Evolutionary conservation across 2,797 vertebrate genomes (phyloP).

Genomic region (Paguma larvata): DNA sequence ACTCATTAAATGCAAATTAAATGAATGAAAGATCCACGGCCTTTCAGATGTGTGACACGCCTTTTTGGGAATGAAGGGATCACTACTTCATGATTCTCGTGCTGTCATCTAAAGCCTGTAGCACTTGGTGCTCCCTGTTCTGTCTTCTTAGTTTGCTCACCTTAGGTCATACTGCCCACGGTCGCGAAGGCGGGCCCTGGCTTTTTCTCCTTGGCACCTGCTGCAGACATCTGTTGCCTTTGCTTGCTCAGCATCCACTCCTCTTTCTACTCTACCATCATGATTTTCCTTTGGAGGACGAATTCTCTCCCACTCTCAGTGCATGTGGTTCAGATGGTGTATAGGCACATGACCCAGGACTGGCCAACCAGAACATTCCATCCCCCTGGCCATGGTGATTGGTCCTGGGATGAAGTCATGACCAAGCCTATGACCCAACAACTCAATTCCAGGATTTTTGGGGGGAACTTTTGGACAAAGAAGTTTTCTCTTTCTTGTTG

Average conservation of each 20-base stretch:
- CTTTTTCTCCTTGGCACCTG: background rate
- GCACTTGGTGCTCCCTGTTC: background rate
- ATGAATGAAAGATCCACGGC: background rate
- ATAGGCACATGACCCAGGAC: background rate
- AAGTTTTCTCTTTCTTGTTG: slow-evolving; percentile 46
- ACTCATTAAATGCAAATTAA: slow-evolving; percentile 30
- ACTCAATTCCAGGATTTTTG: slow-evolving; percentile 6
- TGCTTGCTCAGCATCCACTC: background rate
- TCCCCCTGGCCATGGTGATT: background rate
- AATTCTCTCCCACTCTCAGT: background rate
- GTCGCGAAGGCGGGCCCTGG: background rate
- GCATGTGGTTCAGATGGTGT: background rate
- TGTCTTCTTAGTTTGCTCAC: background rate
- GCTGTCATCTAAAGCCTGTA: background rate
- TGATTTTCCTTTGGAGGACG: background rate
- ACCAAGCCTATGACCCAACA: background rate
- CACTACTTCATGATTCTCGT: background rate
- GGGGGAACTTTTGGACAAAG: background rate
- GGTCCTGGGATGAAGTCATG: background rate
- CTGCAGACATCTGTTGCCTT: background rate
- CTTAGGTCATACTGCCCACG: background rate
- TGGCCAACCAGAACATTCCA: background rate
- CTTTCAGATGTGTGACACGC: background rate
- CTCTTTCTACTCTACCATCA: background rate
- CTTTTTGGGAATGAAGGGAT: background rate